Conservation (phyloP, 2,113 vertebrate genomes). For the Catharus fuscescens region DNA sequence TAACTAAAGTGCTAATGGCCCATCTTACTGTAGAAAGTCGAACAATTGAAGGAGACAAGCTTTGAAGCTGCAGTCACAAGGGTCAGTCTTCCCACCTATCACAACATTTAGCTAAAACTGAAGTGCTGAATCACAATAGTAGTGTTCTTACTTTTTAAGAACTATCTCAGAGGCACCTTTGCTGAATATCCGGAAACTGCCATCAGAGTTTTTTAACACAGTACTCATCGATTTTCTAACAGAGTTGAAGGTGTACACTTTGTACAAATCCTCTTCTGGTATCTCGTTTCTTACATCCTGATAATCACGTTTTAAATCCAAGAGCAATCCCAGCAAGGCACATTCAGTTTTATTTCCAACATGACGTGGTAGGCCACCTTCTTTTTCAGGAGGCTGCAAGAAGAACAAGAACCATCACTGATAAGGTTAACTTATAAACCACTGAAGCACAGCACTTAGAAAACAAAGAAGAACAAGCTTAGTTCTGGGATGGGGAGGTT, state of each 20-base stretch:
- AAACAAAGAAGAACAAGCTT: background rate
- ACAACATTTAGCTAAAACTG: background rate
- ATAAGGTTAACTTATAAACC: background rate
- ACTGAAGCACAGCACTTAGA: background rate
- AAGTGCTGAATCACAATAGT: background rate
- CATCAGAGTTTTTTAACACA: constrained; percentile 94
- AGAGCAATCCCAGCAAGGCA: constrained; percentile 95
- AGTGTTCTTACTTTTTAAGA: constrained; percentile 92
- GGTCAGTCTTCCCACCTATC: background rate
- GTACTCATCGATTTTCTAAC: constrained; percentile 99
- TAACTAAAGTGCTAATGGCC: background rate
- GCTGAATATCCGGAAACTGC: constrained; percentile 97
- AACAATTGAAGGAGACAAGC: background rate
- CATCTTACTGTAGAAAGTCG: background rate
- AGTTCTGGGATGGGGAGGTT: background rate
- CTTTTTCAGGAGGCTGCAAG: constrained; percentile 93
- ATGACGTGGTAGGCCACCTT: constrained; percentile 95
- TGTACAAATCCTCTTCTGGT: constrained; percentile 96
- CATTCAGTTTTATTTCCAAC: constrained; percentile 99
- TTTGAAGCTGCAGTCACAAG: background rate
- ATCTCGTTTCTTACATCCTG: constrained; percentile 95
- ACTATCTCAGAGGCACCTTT: constrained; percentile 99
- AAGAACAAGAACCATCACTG: constrained; percentile 12
- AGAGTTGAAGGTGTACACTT: constrained; percentile 99
- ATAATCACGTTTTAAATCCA: constrained; percentile 95